Evolutionary conservation across 1,140 invertebrate species (phyloP).

Genomic region (Reticulitermes speratus): DNA sequence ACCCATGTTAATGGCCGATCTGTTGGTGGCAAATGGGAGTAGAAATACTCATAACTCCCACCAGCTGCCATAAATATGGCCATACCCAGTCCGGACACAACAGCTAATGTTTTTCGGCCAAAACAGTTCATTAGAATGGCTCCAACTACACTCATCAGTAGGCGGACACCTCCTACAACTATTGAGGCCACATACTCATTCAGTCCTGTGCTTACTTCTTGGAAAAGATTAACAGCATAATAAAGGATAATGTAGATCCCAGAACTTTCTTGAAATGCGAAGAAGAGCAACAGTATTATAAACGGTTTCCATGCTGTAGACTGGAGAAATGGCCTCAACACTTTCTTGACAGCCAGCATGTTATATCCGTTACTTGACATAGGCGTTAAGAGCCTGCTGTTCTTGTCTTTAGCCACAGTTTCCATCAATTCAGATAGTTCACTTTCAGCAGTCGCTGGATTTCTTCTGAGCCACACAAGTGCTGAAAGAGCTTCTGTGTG

Average conservation of each 20-base stretch:
- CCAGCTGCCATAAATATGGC: conserved; percentile 59
- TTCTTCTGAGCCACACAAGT: conserved; percentile 58
- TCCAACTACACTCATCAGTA: conserved; percentile 65
- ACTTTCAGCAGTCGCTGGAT: conserved; percentile 54
- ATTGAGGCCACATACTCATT: conserved; percentile 71
- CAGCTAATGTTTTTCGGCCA: conserved; percentile 65
- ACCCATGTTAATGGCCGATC: conserved; percentile 53
- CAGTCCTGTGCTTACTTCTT: conserved; percentile 62
- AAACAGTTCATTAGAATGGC: conserved; percentile 68
- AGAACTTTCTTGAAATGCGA: conserved; percentile 67
- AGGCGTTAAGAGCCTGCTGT: conserved; percentile 38
- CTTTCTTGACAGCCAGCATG: not conserved
- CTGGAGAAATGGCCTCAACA: conserved; percentile 38
- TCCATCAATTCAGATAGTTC: conserved; percentile 57
- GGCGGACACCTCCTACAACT: conserved; percentile 66
- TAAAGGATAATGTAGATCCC: conserved; percentile 77
- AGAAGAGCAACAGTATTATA: conserved; percentile 60
- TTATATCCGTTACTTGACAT: conserved; percentile 24
- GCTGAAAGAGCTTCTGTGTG: conserved; percentile 43
- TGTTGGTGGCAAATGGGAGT: conserved; percentile 44
- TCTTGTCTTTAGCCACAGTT: conserved; percentile 45
- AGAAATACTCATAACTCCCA: conserved; percentile 51
- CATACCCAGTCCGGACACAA: conserved; percentile 63
- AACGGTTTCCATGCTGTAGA: conserved; percentile 62
- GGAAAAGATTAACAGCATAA: conserved; percentile 69